Base-by-base conservation (phyloP, 2,113 vertebrate genomes). In the Orthonyx spaldingii region DNA sequence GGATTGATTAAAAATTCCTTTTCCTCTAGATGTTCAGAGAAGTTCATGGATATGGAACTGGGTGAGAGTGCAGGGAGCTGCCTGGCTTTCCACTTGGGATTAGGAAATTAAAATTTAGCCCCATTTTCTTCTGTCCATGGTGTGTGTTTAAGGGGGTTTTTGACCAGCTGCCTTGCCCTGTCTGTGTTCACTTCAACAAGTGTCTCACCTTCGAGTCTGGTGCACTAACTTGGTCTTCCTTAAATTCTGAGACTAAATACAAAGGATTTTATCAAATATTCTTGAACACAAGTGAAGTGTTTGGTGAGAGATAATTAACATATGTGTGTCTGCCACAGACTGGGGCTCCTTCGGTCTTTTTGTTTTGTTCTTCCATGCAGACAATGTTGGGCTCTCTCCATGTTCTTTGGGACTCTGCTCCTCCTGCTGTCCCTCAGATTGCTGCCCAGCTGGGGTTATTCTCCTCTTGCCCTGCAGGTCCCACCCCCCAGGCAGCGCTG, bases 401-500 rank as follows among this genome's bases (percentile, higher is more conserved):
- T 3, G 3, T n/a, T 56, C 39, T 26, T 3, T 46, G 26, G 74
- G 70, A 83, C 20, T 30, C 35, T 68, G 60, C 66, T 68, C 53
- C 87, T 82, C 41, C 47, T 52, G 28, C 42, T 60, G 44, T 26
- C 24, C 35, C 66, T 64, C n/a, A 35, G 27, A 1, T 2, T 26
- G 39, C 18, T 59, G 78, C 52, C 33, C 26, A 20, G 3, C 15
- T 11, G 84, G 18, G 10, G 75, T 75, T 33, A n/a, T 79, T 89
- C 50, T 78, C 13, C 3, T 61, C 5, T n/a, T 50, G 53, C 24
- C 47, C 70, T 61, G 41, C 70, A 60, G 24, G 28, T 46, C 46
- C 20, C 39, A n/a, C 2, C 10, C 22, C 44, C 11, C 15, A 41
- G 70, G 35, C 0, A 0, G 10, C 0, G 1, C 37, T 77, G 44